These are phyloP conservation scores for Paracentrotus lividus DNA, from an alignment of 53 echinoderm and acorn worm species.

Conservation along the genomic window DNA sequence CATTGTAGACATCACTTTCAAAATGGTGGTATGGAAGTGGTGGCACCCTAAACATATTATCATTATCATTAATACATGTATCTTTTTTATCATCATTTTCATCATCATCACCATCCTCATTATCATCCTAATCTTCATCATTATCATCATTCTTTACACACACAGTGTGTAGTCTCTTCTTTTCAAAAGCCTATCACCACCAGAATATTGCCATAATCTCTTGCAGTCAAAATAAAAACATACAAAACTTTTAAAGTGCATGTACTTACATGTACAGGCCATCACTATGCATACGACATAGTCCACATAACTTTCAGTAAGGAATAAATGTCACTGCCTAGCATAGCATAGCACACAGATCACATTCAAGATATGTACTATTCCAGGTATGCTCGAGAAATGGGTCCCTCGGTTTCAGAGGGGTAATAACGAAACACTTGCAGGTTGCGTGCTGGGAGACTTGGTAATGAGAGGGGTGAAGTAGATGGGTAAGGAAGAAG, in stretches of 20 bases:
- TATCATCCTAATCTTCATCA: not conserved
- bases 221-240: not conserved
- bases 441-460: not conserved
- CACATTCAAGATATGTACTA: slow-evolving; percentile 3
- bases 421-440: not conserved
- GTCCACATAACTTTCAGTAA: not conserved
- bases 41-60: not conserved
- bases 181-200: not conserved
- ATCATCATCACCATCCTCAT: slow-evolving; percentile 18
- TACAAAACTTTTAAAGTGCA: not conserved
- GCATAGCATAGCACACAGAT: not conserved
- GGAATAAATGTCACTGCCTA: not conserved
- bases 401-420: not conserved
- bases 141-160: not conserved
- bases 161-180: too few relatives aligned
- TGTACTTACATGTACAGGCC: not conserved
- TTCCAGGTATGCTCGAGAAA: not conserved
- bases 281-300: not conserved
- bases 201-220: not conserved
- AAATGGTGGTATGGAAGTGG: too few relatives aligned
- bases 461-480: not conserved
- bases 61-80: not conserved
- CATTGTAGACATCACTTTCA: too few relatives aligned
- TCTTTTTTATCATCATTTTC: slow-evolving; percentile 8
- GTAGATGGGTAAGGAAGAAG: not conserved